Percentiles rank a stretch among this genome's conserved stretches.
phyloP scores from a whole-genome alignment of 2,797 vertebrate genomes.

The Enteromius trimaculatus region DNA sequence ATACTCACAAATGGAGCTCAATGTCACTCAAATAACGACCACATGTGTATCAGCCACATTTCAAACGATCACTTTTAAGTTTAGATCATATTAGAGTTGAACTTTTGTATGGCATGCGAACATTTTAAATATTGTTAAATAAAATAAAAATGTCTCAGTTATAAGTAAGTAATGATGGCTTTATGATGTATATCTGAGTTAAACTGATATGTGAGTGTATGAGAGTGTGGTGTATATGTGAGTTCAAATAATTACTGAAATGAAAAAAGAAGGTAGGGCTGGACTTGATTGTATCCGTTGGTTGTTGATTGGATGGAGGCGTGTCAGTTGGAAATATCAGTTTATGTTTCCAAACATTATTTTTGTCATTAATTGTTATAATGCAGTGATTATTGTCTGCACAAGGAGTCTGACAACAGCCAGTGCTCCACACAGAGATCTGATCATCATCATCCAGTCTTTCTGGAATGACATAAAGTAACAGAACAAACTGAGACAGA shows the following conservation, averaged over 20 bases:
- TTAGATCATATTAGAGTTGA: not conserved
- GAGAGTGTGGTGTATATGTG: not conserved
- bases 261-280: not conserved
- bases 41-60: not conserved
- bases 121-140: not conserved
- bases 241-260: not conserved
- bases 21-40: slow-evolving; percentile 54
- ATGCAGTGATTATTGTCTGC: no score
- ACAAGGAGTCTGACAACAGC: no score
- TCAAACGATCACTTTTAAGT: slow-evolving; percentile 16
- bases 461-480: no score
- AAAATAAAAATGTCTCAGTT: not conserved
- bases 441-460: no score
- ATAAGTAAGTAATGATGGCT: no score
- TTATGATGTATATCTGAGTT: not conserved
- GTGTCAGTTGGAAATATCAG: no score
- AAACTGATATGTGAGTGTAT: not conserved
- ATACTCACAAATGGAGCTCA: slow-evolving; percentile 56
- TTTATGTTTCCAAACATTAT: no score
- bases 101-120: not conserved
- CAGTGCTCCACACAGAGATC: no score
- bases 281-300: not conserved
- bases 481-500: no score
- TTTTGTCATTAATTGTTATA: no score
- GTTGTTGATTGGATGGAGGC: not conserved